Evolutionary conservation across 1,140 invertebrate genomes (phyloP).

Genomic region (Diorhabda carinulata): DNA sequence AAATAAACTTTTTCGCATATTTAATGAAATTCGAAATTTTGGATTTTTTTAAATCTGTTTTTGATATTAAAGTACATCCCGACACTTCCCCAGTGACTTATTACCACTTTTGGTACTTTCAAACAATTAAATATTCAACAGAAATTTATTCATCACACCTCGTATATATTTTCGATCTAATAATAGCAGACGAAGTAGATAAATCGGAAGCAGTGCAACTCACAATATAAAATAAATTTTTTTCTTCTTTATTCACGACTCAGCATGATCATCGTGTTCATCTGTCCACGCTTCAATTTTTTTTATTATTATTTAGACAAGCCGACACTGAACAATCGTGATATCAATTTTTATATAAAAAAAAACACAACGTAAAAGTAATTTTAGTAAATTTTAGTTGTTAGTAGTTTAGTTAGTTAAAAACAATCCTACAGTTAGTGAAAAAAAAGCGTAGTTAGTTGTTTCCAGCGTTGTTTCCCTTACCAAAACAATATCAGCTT

Average conservation of each 20-base stretch:
- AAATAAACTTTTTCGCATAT: too few relatives aligned
- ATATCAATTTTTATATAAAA: not conserved
- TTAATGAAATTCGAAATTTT: too few relatives aligned
- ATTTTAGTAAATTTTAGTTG: not conserved
- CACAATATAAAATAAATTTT: too few relatives aligned
- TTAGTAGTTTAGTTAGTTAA: not conserved
- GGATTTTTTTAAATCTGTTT: too few relatives aligned
- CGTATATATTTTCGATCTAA: too few relatives aligned
- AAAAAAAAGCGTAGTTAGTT: not conserved
- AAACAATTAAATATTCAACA: too few relatives aligned
- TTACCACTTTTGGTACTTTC: too few relatives aligned
- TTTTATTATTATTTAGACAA: not conserved
- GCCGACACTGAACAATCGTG: not conserved
- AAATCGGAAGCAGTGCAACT: not conserved
- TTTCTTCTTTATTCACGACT: not conserved
- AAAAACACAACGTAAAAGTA: not conserved
- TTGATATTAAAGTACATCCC: too few relatives aligned
- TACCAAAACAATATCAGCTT: slow-evolving; percentile 35
- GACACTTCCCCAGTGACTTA: too few relatives aligned
- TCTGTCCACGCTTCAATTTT: not conserved
- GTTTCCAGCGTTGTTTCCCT: slow-evolving; percentile 16
- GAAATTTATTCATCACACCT: too few relatives aligned
- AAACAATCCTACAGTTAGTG: not conserved
- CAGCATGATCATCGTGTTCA: not conserved
- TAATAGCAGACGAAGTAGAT: not conserved